A percentile compares a stretch with the other conserved stretches of the same genome.
phyloP scores from a whole-genome alignment of 2,797 vertebrate genomes.

The Phataginus tricuspis region DNA sequence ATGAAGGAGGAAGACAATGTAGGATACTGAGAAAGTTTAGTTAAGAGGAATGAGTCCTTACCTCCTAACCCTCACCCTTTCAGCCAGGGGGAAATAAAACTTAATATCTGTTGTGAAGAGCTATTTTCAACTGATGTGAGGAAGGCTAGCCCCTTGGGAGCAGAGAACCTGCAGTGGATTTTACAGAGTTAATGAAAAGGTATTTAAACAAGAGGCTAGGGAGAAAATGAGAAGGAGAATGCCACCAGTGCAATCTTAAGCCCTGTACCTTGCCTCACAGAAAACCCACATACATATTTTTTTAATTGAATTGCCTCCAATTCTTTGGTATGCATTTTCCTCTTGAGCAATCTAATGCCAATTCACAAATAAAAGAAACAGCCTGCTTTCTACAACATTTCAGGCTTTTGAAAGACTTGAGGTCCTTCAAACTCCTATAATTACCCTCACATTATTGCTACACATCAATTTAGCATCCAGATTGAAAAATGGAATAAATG shows the following conservation, averaged over 20 bases:
- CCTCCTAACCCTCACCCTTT: slow-evolving; percentile 7
- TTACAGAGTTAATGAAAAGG: slow-evolving; percentile 65
- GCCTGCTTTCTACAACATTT: slow-evolving; percentile 50
- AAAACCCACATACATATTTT: background rate
- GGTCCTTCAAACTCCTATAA: slow-evolving; percentile 53
- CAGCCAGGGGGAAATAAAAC: slow-evolving; percentile 56
- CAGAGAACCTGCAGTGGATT: slow-evolving; percentile 9
- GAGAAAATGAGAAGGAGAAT: slow-evolving; percentile 2
- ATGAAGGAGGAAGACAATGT: background rate
- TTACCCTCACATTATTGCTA: slow-evolving; percentile 66
- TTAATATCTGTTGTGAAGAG: slow-evolving; percentile 59
- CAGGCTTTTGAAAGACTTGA: slow-evolving; percentile 65
- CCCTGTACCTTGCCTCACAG: background rate
- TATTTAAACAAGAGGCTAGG: slow-evolving; percentile 36
- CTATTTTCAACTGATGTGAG: slow-evolving; percentile 59
- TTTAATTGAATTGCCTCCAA: slow-evolving; percentile 45
- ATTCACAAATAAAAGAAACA: slow-evolving; percentile 49
- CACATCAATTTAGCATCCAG: slow-evolving; percentile 71
- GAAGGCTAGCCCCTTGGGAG: slow-evolving; percentile 23
- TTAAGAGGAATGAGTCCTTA: slow-evolving; percentile 15
- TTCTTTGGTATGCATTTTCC: slow-evolving; percentile 50
- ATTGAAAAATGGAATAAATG: slow-evolving; percentile 74
- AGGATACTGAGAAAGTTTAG: slow-evolving; percentile 20
- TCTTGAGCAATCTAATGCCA: slow-evolving; percentile 55
- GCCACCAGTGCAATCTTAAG: background rate